A percentile compares a stretch with the other conserved stretches of the same genome.
Evolutionary conservation across 2,888 invertebrate genomes (phyloP).

Genomic region (Athrips mouffetella): DNA sequence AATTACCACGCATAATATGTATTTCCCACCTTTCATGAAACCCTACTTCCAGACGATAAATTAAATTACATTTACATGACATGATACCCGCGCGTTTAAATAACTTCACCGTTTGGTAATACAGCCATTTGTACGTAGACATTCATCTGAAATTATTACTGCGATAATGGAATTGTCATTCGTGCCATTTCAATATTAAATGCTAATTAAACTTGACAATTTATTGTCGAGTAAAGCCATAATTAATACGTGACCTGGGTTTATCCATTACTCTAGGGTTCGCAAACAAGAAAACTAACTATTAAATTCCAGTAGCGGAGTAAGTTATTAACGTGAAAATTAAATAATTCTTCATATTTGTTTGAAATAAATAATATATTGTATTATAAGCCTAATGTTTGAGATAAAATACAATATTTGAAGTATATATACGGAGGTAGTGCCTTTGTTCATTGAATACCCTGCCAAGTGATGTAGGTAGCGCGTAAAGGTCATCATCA

Average conservation of each 20-base stretch:
- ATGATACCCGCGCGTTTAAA: constrained; percentile 4
- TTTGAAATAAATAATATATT: too few relatives aligned
- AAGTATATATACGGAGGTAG: neutral
- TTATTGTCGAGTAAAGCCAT: constrained; percentile 1
- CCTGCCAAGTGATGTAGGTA: constrained; percentile 5
- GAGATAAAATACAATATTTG: too few relatives aligned
- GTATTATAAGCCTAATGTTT: too few relatives aligned
- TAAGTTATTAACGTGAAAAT: too few relatives aligned
- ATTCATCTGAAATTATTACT: constrained; percentile 20
- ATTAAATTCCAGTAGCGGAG: too few relatives aligned
- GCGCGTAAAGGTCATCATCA: constrained; percentile 43
- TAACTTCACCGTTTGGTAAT: constrained; percentile 8
- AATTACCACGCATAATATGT: constrained; percentile 6
- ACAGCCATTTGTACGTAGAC: constrained; percentile 1
- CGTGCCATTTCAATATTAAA: constrained; percentile 20
- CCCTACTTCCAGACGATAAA: neutral
- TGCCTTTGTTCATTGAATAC: constrained; percentile 11
- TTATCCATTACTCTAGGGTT: constrained; percentile 10
- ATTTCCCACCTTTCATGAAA: neutral
- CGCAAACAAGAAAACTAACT: neutral
- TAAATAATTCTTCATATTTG: too few relatives aligned
- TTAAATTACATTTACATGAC: constrained; percentile 1
- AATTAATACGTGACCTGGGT: constrained; percentile 12
- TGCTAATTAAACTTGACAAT: constrained; percentile 19
- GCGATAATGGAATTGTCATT: constrained; percentile 26